Conservation (phyloP, 1,140 invertebrate genomes). For the Palaemon carinicauda region DNA sequence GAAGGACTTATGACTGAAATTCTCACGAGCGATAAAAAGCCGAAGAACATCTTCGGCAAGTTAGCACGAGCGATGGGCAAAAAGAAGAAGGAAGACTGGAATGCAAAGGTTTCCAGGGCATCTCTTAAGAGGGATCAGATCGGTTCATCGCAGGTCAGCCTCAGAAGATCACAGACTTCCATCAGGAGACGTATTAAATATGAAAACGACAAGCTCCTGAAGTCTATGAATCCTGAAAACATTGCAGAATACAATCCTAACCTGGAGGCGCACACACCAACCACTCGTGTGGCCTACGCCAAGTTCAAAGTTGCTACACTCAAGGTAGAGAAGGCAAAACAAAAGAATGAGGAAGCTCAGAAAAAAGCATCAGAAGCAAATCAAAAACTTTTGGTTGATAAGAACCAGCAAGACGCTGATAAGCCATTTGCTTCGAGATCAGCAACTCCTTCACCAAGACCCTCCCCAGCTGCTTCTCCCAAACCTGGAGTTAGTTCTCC, state of each 20-base stretch:
- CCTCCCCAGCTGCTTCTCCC: neutral
- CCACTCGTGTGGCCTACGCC: slow-evolving; percentile 59
- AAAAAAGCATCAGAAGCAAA: slow-evolving; percentile 35
- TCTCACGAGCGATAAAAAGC: slow-evolving; percentile 57
- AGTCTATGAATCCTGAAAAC: slow-evolving; percentile 48
- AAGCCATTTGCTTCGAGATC: neutral
- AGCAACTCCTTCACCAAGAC: neutral
- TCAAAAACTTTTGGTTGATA: neutral
- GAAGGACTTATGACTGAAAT: slow-evolving; percentile 59
- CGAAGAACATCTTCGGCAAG: slow-evolving; percentile 60
- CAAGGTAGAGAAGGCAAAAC: slow-evolving; percentile 54
- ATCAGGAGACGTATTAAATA: slow-evolving; percentile 55
- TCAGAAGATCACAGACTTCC: slow-evolving; percentile 52
- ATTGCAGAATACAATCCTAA: slow-evolving; percentile 60
- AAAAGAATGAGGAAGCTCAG: slow-evolving; percentile 33
- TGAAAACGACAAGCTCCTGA: slow-evolving; percentile 54
- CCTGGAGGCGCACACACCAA: slow-evolving; percentile 45
- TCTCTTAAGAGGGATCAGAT: slow-evolving; percentile 52
- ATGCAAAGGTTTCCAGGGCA: slow-evolving; percentile 48
- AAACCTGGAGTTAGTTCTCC: neutral
- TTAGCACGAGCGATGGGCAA: slow-evolving; percentile 59
- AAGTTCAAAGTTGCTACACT: slow-evolving; percentile 60
- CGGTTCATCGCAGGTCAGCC: slow-evolving; percentile 54
- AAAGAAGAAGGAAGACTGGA: slow-evolving; percentile 59
- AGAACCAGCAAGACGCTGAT: neutral